A percentile compares a stretch with the other conserved stretches of the same genome.
Conservation (phyloP, 2,888 invertebrate genomes). For the Heliconius ismenius region DNA sequence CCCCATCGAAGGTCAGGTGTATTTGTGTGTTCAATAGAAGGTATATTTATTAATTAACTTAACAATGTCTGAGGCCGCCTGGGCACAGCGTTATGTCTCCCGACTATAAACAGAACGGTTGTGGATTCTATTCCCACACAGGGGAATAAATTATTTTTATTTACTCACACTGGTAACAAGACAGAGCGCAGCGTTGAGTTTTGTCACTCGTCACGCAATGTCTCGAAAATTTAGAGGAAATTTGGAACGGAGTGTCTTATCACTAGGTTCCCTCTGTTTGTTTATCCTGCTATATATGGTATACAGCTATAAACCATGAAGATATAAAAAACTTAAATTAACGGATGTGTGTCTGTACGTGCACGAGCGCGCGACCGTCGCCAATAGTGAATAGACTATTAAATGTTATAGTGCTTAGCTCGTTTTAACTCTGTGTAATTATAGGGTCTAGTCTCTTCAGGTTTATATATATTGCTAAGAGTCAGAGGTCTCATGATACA, state of each 20-base stretch:
- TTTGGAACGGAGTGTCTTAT: not conserved
- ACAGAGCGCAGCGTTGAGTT: not conserved
- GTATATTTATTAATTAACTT: constrained; percentile 12
- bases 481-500: no score
- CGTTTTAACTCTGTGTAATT: no score
- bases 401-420: no score
- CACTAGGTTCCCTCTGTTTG: not conserved
- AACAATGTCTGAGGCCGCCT: no score
- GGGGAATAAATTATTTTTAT: not conserved
- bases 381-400: no score
- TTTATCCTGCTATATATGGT: no score
- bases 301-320: not conserved
- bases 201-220: not conserved
- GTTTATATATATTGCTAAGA: no score
- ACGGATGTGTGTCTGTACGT: no score
- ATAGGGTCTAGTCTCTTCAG: no score
- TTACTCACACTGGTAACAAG: not conserved
- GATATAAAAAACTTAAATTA: not conserved
- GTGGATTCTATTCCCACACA: not conserved
- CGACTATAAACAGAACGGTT: not conserved
- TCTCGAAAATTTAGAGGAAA: not conserved
- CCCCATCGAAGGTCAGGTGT: constrained; percentile 30
- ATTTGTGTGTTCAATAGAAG: constrained; percentile 29
- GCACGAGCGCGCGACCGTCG: no score
- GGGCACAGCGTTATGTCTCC: not conserved